phyloP scores from a whole-genome alignment of 2,888 invertebrate species.

The Myopa testacea region DNA sequence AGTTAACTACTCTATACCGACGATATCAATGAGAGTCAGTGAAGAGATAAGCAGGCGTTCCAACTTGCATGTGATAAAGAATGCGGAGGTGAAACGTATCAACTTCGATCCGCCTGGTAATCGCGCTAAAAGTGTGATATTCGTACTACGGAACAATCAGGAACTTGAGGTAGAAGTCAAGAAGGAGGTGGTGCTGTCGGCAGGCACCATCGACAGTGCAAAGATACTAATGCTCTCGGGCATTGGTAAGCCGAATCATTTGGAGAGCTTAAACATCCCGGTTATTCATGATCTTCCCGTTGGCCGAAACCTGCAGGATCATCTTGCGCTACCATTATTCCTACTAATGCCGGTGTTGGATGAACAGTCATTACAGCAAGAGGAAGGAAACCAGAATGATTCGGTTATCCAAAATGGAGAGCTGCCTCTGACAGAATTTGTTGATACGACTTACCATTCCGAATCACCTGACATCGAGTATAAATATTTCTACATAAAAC shows the following conservation, averaged over 20 bases:
- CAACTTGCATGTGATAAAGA: constrained; percentile 72
- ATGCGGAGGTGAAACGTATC: constrained; percentile 71
- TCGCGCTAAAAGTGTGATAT: constrained; percentile 68
- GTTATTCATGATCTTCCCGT: constrained; percentile 66
- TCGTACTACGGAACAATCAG: constrained; percentile 68
- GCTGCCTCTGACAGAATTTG: constrained; percentile 70
- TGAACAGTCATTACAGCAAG: constrained; percentile 53
- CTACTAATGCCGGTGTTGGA: constrained; percentile 55
- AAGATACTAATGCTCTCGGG: constrained; percentile 60
- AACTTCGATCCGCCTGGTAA: constrained; percentile 67
- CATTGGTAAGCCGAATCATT: constrained; percentile 52
- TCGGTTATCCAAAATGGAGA: constrained; percentile 68
- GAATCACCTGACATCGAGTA: constrained; percentile 72
- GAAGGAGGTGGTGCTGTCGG: constrained; percentile 56
- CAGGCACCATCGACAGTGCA: constrained; percentile 55
- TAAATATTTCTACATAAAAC: constrained; percentile 61
- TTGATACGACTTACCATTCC: constrained; percentile 70
- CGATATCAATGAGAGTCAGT: constrained; percentile 64
- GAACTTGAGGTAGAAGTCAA: constrained; percentile 46
- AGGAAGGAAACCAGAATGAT: constrained; percentile 53
- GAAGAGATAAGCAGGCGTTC: constrained; percentile 65
- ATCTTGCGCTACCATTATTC: constrained; percentile 72
- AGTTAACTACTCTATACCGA: constrained; percentile 56
- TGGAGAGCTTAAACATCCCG: constrained; percentile 50
- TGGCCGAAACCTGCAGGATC: constrained; percentile 84